These are phyloP conservation scores for Bradypodion pumilum DNA, from an alignment of 2,797 vertebrate species.

Conservation along the genomic window DNA sequence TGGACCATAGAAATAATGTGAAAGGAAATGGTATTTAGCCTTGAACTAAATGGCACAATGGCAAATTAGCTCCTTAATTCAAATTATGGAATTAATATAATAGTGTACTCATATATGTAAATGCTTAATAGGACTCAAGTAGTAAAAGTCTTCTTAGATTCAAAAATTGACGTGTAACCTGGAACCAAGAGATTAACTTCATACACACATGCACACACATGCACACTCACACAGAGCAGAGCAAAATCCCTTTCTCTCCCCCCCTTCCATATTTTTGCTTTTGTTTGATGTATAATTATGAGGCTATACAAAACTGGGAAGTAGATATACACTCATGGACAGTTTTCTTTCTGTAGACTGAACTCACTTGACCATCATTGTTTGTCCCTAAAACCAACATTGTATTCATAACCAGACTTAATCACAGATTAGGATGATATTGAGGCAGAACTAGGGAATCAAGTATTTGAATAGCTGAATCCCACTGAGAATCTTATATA, in stretches of 20 bases:
- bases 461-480: conserved; percentile 46
- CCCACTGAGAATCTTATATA: conserved; percentile 54
- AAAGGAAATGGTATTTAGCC: neutral
- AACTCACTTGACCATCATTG: conserved; percentile 24
- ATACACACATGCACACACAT: too few relatives aligned
- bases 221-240: too few relatives aligned
- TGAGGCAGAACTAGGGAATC: conserved; percentile 50
- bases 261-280: neutral
- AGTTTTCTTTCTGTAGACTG: conserved; percentile 4
- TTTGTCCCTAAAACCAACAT: neutral
- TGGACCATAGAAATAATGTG: neutral
- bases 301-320: neutral
- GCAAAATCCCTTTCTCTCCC: neutral
- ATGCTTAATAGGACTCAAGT: neutral
- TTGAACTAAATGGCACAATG: neutral
- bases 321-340: neutral
- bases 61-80: neutral
- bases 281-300: neutral
- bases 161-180: neutral
- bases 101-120: neutral
- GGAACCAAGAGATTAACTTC: neutral
- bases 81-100: neutral
- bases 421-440: neutral
- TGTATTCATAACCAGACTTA: neutral
- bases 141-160: neutral